Percentiles rank a stretch among this genome's conserved stretches.
Evolutionary conservation across 2,113 vertebrate species (phyloP).

Genomic region (Rhea pennata): DNA sequence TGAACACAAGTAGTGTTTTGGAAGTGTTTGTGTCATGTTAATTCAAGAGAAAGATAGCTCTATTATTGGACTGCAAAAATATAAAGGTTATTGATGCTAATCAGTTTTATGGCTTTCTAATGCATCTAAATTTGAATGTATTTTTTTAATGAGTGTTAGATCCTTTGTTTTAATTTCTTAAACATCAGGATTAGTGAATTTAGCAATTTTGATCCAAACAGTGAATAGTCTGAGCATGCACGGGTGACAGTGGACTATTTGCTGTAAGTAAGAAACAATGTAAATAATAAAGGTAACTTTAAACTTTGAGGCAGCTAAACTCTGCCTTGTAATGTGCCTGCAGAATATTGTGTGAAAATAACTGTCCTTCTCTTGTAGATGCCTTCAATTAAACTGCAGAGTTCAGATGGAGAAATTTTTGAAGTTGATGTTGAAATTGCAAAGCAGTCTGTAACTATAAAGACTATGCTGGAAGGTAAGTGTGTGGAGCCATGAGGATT

Average conservation of each 20-base stretch:
- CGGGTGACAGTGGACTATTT: not conserved
- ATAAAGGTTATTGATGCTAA: not conserved
- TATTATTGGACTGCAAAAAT: not conserved
- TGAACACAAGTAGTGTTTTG: not conserved
- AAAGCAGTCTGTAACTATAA: conserved; percentile 98
- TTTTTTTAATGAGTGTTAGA: not conserved
- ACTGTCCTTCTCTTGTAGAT: conserved; percentile 79
- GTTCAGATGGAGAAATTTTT: conserved; percentile 98
- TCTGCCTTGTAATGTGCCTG: not conserved
- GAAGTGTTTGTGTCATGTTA: not conserved
- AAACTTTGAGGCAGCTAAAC: not conserved
- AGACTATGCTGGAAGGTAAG: conserved; percentile 99
- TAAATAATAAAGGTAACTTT: not conserved
- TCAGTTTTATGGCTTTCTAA: not conserved
- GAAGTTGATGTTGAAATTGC: conserved; percentile 99
- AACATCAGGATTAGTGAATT: not conserved
- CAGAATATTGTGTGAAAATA: not conserved
- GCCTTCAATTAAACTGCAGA: conserved; percentile 99
- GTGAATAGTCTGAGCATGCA: not conserved
- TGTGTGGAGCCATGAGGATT: not conserved
- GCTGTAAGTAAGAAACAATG: not conserved
- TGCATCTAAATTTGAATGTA: not conserved
- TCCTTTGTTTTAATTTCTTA: not conserved
- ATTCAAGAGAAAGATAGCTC: not conserved
- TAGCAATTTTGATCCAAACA: not conserved